Evolutionary conservation across 2,797 vertebrate genomes (phyloP).

Genomic region (Apogon talboti): DNA sequence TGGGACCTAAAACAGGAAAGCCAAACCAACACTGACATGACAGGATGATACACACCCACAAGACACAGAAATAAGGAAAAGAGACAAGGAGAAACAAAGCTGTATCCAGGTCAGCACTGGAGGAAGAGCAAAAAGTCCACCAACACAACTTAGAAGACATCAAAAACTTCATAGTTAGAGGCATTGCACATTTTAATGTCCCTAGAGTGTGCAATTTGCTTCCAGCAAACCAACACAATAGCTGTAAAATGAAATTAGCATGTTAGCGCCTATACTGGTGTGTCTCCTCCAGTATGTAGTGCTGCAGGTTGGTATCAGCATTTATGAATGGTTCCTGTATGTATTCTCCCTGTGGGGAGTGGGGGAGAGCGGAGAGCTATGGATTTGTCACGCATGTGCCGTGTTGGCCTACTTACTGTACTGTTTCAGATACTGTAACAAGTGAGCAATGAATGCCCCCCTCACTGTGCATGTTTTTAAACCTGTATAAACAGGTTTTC

Average conservation of each 20-base stretch:
- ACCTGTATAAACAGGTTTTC: constrained; percentile 26
- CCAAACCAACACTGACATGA: too few species aligned
- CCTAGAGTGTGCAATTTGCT: constrained; percentile 19
- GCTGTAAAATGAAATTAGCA: constrained; percentile 28
- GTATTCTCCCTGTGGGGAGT: constrained; percentile 42
- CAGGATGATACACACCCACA: too few species aligned
- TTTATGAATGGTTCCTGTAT: constrained; percentile 61
- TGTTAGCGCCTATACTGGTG: constrained; percentile 9
- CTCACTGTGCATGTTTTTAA: constrained; percentile 16
- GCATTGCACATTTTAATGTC: not conserved
- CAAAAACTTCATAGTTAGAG: not conserved
- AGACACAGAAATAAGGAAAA: too few species aligned
- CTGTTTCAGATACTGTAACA: constrained; percentile 43
- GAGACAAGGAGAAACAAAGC: too few species aligned
- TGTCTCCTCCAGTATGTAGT: constrained; percentile 5
- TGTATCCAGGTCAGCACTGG: too few species aligned
- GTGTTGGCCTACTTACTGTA: constrained; percentile 70
- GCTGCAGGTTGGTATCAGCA: constrained; percentile 54
- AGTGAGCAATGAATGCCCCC: constrained; percentile 14
- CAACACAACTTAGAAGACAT: not conserved
- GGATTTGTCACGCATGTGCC: constrained; percentile 70
- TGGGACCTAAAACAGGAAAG: too few species aligned
- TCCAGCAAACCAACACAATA: constrained; percentile 18
- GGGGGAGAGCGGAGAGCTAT: constrained; percentile 34
- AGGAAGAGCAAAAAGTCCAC: too few species aligned